A percentile compares a stretch with the other conserved stretches of the same genome.
phyloP scores from a whole-genome alignment of 1,140 invertebrate species.

The Micrasema longulum region DNA sequence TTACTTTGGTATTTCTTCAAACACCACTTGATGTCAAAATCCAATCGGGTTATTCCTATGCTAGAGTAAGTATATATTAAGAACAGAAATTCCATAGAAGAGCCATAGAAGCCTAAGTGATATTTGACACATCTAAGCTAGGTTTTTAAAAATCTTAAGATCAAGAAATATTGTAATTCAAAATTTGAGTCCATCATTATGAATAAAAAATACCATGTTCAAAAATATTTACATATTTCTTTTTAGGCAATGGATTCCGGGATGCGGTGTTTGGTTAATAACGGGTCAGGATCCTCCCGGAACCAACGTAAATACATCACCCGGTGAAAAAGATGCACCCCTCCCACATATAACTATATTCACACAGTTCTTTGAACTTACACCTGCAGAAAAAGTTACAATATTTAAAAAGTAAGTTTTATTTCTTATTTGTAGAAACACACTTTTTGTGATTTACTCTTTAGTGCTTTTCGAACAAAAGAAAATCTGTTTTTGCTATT shows the following conservation, averaged over 20 bases:
- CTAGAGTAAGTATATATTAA: slow-evolving; percentile 70
- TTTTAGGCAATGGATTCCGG: slow-evolving; percentile 72
- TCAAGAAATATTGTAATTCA: no score
- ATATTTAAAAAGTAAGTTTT: slow-evolving; percentile 68
- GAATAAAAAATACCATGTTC: no score
- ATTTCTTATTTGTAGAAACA: no score
- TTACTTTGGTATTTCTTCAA: slow-evolving; percentile 73
- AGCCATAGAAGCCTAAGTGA: no score
- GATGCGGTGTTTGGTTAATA: slow-evolving; percentile 72
- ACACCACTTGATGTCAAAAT: slow-evolving; percentile 69
- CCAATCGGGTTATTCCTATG: slow-evolving; percentile 70
- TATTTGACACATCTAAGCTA: no score
- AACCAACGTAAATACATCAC: slow-evolving; percentile 57
- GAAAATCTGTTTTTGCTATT: no score
- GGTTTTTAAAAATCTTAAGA: no score
- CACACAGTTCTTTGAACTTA: slow-evolving; percentile 72
- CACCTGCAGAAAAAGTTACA: slow-evolving; percentile 68
- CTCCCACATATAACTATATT: slow-evolving; percentile 72
- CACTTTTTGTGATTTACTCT: no score
- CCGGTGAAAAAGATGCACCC: slow-evolving; percentile 58
- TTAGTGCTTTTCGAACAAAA: no score
- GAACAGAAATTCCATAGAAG: no score
- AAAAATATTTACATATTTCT: not conserved
- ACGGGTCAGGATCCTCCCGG: slow-evolving; percentile 66
- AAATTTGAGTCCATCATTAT: no score